Percentiles rank a stretch among this genome's conserved stretches.
These are phyloP conservation scores for Watsonalla binaria DNA, from an alignment of 2,888 invertebrate species.

Conservation along the genomic window DNA sequence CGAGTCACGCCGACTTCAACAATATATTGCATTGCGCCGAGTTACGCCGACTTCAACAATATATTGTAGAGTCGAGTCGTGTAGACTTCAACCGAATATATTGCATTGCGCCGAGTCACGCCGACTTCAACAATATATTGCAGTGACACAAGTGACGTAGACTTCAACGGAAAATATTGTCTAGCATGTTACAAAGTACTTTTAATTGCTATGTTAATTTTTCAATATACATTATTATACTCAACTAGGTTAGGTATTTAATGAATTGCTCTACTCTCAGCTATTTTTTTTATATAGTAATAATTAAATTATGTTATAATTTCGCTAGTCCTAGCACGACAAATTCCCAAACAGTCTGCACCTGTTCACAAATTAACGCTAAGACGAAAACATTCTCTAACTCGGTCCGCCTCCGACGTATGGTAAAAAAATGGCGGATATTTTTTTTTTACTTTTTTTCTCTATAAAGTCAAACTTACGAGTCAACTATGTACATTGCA, in stretches of 20 bases:
- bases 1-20: constrained; percentile 36
- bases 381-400: constrained; percentile 50
- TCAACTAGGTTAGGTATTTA: constrained; percentile 66
- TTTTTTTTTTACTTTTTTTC: constrained; percentile 41
- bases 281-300: constrained; percentile 33
- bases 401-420: constrained; percentile 55
- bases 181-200: constrained; percentile 66
- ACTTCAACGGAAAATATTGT: constrained; percentile 60
- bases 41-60: constrained; percentile 43
- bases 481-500: constrained; percentile 61
- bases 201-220: constrained; percentile 52
- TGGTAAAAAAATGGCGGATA: constrained; percentile 60
- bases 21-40: constrained; percentile 44
- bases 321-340: constrained; percentile 65
- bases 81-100: constrained; percentile 49
- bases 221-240: constrained; percentile 58
- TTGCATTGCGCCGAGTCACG: constrained; percentile 58
- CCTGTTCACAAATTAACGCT: constrained; percentile 31
- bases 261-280: constrained; percentile 73
- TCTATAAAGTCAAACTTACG: constrained; percentile 31
- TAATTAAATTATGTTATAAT: constrained; percentile 39
- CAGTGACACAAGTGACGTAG: constrained; percentile 21
- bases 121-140: constrained; percentile 22
- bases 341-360: constrained; percentile 44
- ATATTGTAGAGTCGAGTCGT: constrained; percentile 56